These are phyloP conservation scores for Urocitellus parryii DNA, from an alignment of 2,113 vertebrate species.

Conservation along the genomic window DNA sequence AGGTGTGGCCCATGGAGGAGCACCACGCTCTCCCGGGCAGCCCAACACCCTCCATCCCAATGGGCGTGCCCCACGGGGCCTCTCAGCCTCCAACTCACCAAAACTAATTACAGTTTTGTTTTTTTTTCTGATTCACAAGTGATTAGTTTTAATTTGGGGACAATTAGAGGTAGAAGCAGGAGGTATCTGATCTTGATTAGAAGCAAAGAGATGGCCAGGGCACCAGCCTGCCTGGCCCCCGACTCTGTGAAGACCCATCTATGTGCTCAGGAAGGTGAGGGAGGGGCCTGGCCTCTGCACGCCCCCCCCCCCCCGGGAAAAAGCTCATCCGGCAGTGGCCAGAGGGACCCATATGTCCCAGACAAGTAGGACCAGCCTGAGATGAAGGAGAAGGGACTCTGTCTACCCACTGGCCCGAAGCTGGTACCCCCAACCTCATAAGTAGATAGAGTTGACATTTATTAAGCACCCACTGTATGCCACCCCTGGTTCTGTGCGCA, in stretches of 20 bases:
- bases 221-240: not conserved
- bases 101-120: conserved; percentile 61
- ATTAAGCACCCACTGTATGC: not conserved
- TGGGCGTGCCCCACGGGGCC: not conserved
- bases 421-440: no score
- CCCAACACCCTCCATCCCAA: not conserved
- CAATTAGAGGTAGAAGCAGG: conserved; percentile 78
- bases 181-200: conserved; percentile 82
- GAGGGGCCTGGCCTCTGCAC: not conserved
- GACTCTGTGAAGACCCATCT: not conserved
- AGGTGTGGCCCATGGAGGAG: not conserved
- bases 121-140: conserved; percentile 71
- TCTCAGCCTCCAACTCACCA: conserved; percentile 61
- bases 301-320: not conserved
- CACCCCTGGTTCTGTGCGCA: not conserved
- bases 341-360: not conserved
- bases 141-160: conserved; percentile 82
- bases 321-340: not conserved
- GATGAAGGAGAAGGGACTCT: not conserved
- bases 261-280: not conserved
- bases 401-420: not conserved
- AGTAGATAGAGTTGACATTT: not conserved
- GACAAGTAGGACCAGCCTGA: not conserved
- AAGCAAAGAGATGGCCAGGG: conserved; percentile 55
- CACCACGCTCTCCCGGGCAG: not conserved